Evolutionary conservation across 2,888 invertebrate genomes (phyloP).

Genomic region (Troides oblongomaculatus): DNA sequence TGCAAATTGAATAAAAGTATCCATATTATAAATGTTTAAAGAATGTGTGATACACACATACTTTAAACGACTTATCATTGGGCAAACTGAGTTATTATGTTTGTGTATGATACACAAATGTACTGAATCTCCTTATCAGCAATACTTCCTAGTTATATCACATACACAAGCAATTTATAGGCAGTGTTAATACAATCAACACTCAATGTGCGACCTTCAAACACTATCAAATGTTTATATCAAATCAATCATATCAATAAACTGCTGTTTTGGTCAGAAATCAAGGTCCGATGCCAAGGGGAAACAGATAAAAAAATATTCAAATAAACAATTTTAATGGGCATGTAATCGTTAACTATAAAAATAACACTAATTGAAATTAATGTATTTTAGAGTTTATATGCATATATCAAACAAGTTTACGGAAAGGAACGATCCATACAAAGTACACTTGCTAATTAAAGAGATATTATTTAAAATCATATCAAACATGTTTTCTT

Average conservation of each 20-base stretch:
- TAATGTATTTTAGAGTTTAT: no score
- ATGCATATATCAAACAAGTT: no score
- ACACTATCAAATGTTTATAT: slow-evolving; percentile 24
- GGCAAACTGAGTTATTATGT: not conserved
- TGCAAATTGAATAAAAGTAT: no score
- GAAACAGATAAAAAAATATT: slow-evolving; percentile 16
- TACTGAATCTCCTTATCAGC: not conserved
- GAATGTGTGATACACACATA: no score
- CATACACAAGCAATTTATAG: slow-evolving; percentile 17
- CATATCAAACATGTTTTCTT: no score
- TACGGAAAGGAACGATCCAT: no score
- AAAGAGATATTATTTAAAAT: no score
- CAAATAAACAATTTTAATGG: slow-evolving; percentile 5
- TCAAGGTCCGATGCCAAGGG: slow-evolving; percentile 24
- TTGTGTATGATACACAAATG: not conserved
- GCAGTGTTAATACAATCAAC: slow-evolving; percentile 14
- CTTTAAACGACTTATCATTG: no score
- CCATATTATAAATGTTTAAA: no score
- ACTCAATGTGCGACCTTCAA: slow-evolving; percentile 11
- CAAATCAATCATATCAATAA: slow-evolving; percentile 27
- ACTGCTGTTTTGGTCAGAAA: slow-evolving; percentile 21
- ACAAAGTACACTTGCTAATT: no score
- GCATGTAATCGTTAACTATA: no score
- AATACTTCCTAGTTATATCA: slow-evolving; percentile 9
- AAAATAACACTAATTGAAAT: no score